Evolutionary conservation across 2,888 invertebrate genomes (phyloP).

Genomic region (Chironomus riparius): DNA sequence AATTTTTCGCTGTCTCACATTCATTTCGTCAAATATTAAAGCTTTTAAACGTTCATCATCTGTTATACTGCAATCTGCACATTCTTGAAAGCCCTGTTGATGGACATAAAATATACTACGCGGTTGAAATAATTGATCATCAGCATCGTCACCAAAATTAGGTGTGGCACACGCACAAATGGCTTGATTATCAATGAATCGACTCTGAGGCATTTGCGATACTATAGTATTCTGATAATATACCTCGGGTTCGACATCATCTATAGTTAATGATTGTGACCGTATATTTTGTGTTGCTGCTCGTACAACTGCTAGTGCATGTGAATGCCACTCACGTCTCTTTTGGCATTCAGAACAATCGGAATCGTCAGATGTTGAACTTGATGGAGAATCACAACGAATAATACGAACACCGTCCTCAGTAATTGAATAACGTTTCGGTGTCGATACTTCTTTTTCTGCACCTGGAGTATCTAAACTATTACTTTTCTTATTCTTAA

Average conservation of each 20-base stretch:
- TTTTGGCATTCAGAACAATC: constrained; percentile 43
- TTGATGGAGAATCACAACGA: constrained; percentile 42
- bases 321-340: constrained; percentile 43
- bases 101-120: constrained; percentile 61
- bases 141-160: constrained; percentile 52
- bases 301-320: constrained; percentile 41
- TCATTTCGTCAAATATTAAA: constrained; percentile 41
- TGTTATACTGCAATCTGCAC: constrained; percentile 37
- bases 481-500: constrained; percentile 57
- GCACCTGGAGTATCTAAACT: constrained; percentile 67
- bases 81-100: constrained; percentile 53
- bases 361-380: constrained; percentile 42
- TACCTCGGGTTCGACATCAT: constrained; percentile 40
- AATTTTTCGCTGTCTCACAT: constrained; percentile 58
- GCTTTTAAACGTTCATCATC: constrained; percentile 17
- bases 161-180: constrained; percentile 64
- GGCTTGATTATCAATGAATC: constrained; percentile 51
- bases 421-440: constrained; percentile 60
- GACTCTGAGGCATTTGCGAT: constrained; percentile 59
- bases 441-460: constrained; percentile 45
- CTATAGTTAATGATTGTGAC: constrained; percentile 42
- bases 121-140: constrained; percentile 50
- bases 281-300: constrained; percentile 36
- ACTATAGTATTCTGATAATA: constrained; percentile 32
- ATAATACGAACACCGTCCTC: constrained; percentile 54